Conservation (phyloP, 1,140 invertebrate genomes). For the Centruroides sculpturatus region DNA sequence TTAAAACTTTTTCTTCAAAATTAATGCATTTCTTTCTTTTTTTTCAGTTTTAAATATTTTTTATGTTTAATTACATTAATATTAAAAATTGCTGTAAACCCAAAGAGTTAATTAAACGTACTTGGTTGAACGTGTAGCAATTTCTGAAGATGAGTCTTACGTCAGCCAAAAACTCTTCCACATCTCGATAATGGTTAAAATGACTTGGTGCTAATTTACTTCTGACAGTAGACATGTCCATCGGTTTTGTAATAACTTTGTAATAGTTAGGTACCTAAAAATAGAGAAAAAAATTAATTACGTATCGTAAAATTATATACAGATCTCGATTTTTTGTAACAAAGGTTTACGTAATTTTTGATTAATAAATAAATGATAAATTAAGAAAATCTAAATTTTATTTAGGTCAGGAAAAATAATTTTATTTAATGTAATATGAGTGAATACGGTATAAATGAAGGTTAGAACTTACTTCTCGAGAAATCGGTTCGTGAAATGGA, state of each 20-base stretch:
- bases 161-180: conserved; percentile 62
- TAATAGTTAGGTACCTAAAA: conserved; percentile 57
- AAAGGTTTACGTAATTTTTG: no score
- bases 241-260: conserved; percentile 56
- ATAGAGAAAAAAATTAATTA: conserved; percentile 16
- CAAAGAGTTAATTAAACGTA: conserved; percentile 42
- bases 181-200: conserved; percentile 53
- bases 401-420: no score
- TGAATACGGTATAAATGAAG: no score
- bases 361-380: no score
- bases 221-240: conserved; percentile 67
- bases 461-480: conserved; percentile 43
- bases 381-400: no score
- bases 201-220: conserved; percentile 55
- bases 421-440: no score
- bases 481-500: conserved; percentile 68
- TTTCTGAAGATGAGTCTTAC: conserved; percentile 74
- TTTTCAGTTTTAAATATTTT: background rate
- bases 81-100: background rate
- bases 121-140: conserved; percentile 66
- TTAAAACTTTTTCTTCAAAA: no score
- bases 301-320: no score
- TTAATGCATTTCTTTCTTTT: no score
- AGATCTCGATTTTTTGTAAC: no score
- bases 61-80: no score